Evolutionary conservation across 1,140 invertebrate species (phyloP).

Genomic region (Hydropsyche tenuis): DNA sequence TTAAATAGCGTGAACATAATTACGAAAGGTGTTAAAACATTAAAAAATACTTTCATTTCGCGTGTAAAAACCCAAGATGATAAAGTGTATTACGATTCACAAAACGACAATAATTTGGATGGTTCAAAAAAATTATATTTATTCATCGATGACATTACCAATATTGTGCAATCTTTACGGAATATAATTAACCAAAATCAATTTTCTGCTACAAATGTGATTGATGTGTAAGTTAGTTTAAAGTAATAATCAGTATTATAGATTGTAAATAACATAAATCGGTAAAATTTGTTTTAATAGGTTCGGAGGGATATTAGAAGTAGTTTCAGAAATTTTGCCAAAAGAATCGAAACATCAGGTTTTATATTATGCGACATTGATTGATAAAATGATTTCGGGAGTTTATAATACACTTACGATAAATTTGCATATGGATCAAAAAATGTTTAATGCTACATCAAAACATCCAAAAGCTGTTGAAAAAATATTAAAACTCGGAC

Average conservation of each 20-base stretch:
- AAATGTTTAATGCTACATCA: conserved; percentile 55
- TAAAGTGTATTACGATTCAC: too few relatives aligned
- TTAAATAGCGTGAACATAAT: conserved; percentile 52
- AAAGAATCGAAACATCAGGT: conserved; percentile 52
- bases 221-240: conserved; percentile 39
- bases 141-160: too few relatives aligned
- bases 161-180: conserved; percentile 20
- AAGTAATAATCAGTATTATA: not conserved
- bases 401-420: conserved; percentile 53
- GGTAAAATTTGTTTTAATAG: conserved; percentile 51
- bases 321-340: conserved; percentile 54
- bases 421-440: conserved; percentile 57
- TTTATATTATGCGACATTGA: conserved; percentile 56
- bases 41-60: conserved; percentile 24
- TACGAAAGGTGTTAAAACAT: not conserved
- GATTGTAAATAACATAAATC: not conserved
- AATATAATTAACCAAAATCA: conserved; percentile 10
- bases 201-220: not conserved
- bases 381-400: conserved; percentile 56
- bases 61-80: not conserved
- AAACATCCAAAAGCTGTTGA: conserved; percentile 55
- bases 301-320: conserved; percentile 54
- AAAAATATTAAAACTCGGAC: conserved; percentile 52
- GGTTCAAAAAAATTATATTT: too few relatives aligned
- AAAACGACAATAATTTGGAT: too few relatives aligned